Percentiles rank a stretch among this genome's conserved stretches.
Evolutionary conservation across 2,113 vertebrate genomes (phyloP).

Genomic region (Amazona guildingii): DNA sequence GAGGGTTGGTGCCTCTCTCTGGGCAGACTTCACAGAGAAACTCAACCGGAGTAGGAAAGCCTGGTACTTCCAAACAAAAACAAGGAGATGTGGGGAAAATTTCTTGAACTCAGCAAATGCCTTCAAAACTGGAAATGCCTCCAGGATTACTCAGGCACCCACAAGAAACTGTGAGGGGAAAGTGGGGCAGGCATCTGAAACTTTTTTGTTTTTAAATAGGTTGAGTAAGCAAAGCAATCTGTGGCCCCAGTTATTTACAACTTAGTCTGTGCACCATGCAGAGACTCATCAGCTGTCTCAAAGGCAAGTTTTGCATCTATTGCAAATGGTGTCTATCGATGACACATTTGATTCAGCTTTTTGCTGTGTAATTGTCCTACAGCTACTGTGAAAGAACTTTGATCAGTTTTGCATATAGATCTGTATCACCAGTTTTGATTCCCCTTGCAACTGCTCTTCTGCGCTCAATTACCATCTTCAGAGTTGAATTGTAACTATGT

Average conservation of each 20-base stretch:
- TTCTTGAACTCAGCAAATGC: conserved; percentile 63
- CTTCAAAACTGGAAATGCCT: conserved; percentile 37
- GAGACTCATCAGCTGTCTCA: neutral
- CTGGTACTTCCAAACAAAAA: neutral
- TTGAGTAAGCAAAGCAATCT: conserved; percentile 38
- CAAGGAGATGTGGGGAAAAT: neutral
- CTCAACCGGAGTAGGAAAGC: neutral
- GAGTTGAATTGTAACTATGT: neutral
- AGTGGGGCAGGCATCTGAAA: conserved; percentile 19
- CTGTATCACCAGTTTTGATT: neutral
- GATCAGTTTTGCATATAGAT: conserved; percentile 27
- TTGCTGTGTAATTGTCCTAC: neutral
- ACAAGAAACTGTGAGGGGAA: conserved; percentile 51
- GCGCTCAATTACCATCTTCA: neutral
- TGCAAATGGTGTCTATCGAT: neutral
- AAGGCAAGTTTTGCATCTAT: neutral
- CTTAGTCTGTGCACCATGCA: neutral
- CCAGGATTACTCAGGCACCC: conserved; percentile 39
- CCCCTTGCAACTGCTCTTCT: neutral
- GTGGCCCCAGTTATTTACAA: conserved; percentile 35
- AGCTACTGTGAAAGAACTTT: conserved; percentile 18
- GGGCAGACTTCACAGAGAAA: neutral
- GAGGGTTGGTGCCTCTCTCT: neutral
- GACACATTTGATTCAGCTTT: neutral
- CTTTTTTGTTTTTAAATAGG: neutral